Evolutionary conservation across 2,113 vertebrate genomes (phyloP).

Genomic region (Pelvicachromis taeniatus): DNA sequence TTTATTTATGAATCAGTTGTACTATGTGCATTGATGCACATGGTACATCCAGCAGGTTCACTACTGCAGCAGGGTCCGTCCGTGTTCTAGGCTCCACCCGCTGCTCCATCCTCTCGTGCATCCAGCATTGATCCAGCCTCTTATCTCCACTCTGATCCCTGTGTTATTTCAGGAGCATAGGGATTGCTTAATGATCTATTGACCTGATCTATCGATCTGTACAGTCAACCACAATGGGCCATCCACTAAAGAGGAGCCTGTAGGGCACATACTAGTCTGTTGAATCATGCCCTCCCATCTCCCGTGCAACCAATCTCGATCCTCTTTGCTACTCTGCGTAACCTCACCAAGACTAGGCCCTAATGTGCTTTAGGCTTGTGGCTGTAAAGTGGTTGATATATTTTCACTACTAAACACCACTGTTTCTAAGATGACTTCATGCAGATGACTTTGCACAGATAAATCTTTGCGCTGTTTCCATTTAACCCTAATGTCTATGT

Average conservation of each 20-base stretch:
- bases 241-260: slow-evolving; percentile 47
- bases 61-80: neutral
- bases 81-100: neutral
- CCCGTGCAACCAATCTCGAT: neutral
- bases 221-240: slow-evolving; percentile 63
- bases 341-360: slow-evolving; percentile 48
- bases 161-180: slow-evolving; percentile 69
- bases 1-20: neutral
- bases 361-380: slow-evolving; percentile 58
- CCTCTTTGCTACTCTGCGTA: slow-evolving; percentile 14
- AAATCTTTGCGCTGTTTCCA: neutral
- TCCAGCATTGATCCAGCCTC: slow-evolving; percentile 61
- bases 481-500: neutral
- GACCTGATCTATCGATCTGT: slow-evolving; percentile 56
- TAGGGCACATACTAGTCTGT: slow-evolving; percentile 27
- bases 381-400: slow-evolving; percentile 49
- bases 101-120: slow-evolving; percentile 1
- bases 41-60: neutral
- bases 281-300: slow-evolving; percentile 1
- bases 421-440: slow-evolving; percentile 1
- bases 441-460: neutral
- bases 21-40: neutral
- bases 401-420: slow-evolving; percentile 20
- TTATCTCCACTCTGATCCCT: slow-evolving; percentile 69
- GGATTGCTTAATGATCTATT: slow-evolving; percentile 77